Conservation (phyloP, 2,797 vertebrate genomes). For the Hippoglossus hippoglossus region DNA sequence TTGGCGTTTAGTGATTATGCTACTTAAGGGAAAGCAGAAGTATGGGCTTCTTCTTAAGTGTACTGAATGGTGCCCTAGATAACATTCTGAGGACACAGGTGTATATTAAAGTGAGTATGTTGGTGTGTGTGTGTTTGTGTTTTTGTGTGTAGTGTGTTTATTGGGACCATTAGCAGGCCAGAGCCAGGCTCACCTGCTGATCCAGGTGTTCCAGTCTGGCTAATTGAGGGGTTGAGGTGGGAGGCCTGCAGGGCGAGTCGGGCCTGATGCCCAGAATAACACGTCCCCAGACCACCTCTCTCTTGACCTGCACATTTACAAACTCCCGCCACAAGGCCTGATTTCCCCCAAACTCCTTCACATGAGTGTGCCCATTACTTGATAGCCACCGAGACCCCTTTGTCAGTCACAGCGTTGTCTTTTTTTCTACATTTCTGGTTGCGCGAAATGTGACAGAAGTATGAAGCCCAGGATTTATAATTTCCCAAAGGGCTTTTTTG, state of each 20-base stretch:
- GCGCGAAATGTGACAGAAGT: slow-evolving; percentile 39
- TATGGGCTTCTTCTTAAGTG: slow-evolving; percentile 51
- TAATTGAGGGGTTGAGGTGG: slow-evolving; percentile 73
- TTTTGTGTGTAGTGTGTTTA: slow-evolving; percentile 56
- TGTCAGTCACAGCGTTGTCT: slow-evolving; percentile 29
- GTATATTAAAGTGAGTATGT: slow-evolving; percentile 46
- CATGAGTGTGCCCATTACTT: slow-evolving; percentile 3
- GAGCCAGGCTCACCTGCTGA: slow-evolving; percentile 75
- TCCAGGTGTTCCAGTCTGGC: slow-evolving; percentile 79
- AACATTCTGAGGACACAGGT: slow-evolving; percentile 58
- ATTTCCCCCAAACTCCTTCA: slow-evolving; percentile 46
- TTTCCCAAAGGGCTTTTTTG: slow-evolving; percentile 43
- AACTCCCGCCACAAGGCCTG: slow-evolving; percentile 17
- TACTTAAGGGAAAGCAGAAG: slow-evolving; percentile 46
- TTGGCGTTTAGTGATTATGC: slow-evolving; percentile 48
- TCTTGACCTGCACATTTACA: slow-evolving; percentile 35
- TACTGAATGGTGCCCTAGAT: slow-evolving; percentile 54
- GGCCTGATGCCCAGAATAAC: slow-evolving; percentile 34
- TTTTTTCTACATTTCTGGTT: slow-evolving; percentile 49
- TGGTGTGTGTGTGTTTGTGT: slow-evolving; percentile 59
- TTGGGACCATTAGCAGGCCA: slow-evolving; percentile 69
- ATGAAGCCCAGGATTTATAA: slow-evolving; percentile 22
- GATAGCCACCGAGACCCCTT: slow-evolving; percentile 18
- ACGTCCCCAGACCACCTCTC: neutral
- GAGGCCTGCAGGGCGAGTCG: slow-evolving; percentile 55